phyloP scores from a whole-genome alignment of 64 coral and sea anemone genomes.

The Porites lutea region DNA sequence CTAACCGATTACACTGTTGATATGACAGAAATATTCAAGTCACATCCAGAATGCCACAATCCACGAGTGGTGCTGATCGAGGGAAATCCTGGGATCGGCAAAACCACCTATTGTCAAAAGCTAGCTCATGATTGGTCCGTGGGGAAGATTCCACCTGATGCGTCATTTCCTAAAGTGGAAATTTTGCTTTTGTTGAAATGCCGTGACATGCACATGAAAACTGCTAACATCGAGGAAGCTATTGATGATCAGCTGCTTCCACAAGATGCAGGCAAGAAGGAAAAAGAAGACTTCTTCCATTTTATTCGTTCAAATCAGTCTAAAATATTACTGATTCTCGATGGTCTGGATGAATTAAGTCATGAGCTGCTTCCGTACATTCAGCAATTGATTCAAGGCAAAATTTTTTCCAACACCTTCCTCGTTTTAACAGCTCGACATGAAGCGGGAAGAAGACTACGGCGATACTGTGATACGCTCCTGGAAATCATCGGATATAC shows the following conservation, averaged over 20 bases:
- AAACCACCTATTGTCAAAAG: constrained; percentile 48
- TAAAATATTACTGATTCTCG: constrained; percentile 29
- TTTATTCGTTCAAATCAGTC: constrained; percentile 26
- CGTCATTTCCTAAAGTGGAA: constrained; percentile 27
- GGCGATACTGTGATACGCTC: background rate
- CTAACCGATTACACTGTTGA: background rate
- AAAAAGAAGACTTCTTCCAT: background rate
- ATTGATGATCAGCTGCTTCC: constrained; percentile 48
- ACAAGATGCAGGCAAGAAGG: background rate
- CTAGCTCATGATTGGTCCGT: constrained; percentile 50
- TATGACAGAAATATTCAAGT: constrained; percentile 27
- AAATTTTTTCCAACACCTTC: background rate
- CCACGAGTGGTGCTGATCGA: constrained; percentile 51
- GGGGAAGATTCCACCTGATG: background rate
- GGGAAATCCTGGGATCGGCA: constrained; percentile 11
- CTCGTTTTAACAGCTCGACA: constrained; percentile 14
- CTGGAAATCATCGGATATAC: constrained; percentile 31
- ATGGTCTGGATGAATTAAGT: constrained; percentile 32
- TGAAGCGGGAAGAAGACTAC: background rate
- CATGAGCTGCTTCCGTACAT: background rate
- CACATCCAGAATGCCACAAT: constrained; percentile 18
- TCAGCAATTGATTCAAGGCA: background rate
- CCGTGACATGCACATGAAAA: constrained; percentile 35
- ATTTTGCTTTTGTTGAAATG: constrained; percentile 48
- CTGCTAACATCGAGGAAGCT: background rate